A percentile compares a stretch with the other conserved stretches of the same genome.
These are phyloP conservation scores for Sminthurides aquaticus DNA, from an alignment of 2,888 invertebrate species.

Conservation along the genomic window DNA sequence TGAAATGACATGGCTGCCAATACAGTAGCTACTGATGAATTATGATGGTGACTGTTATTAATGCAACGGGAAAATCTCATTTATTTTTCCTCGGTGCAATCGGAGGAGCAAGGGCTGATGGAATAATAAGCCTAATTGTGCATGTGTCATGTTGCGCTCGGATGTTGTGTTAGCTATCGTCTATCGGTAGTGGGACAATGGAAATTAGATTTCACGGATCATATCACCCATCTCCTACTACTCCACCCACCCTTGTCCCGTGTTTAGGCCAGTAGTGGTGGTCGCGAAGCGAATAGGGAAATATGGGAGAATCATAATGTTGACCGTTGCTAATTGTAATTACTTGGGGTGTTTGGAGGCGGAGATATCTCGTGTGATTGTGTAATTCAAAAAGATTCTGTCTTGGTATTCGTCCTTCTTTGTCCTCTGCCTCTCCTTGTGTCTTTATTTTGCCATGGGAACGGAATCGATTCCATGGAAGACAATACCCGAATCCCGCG, in stretches of 20 bases:
- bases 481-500: too few relatives aligned
- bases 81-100: background rate
- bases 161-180: background rate
- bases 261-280: too few relatives aligned
- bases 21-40: background rate
- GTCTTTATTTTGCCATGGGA: too few relatives aligned
- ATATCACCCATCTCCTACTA: background rate
- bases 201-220: background rate
- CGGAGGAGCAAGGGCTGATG: background rate
- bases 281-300: background rate
- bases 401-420: too few relatives aligned
- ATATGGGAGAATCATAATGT: background rate
- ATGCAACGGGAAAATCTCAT: slow-evolving; percentile 13
- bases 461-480: too few relatives aligned
- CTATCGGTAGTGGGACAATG: background rate
- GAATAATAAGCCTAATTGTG: background rate
- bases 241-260: too few relatives aligned
- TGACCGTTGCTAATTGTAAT: background rate
- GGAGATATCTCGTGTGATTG: too few relatives aligned
- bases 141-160: background rate
- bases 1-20: background rate
- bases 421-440: too few relatives aligned
- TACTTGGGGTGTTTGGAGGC: background rate
- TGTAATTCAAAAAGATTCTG: too few relatives aligned
- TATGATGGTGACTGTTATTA: background rate